Conservation (phyloP, 2,888 invertebrate genomes). For the Nomada flava region DNA sequence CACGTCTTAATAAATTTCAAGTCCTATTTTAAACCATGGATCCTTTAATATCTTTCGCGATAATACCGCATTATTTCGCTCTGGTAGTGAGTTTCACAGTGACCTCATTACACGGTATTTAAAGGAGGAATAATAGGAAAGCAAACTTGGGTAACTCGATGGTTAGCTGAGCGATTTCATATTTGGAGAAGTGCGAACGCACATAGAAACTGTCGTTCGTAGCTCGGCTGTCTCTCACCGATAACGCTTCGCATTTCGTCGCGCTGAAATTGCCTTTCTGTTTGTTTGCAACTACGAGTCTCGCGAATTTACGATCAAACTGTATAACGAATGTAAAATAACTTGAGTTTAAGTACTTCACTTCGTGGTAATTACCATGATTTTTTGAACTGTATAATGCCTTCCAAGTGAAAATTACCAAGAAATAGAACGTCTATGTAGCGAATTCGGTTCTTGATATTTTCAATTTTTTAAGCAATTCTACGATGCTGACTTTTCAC, state of each 20-base stretch:
- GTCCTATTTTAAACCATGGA: too few relatives aligned
- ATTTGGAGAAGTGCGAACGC: constrained; percentile 49
- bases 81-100: constrained; percentile 17
- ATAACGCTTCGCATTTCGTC: constrained; percentile 72
- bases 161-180: constrained; percentile 48
- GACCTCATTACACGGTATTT: constrained; percentile 50
- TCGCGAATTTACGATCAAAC: not conserved
- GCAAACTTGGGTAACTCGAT: constrained; percentile 70
- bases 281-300: not conserved
- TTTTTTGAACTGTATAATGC: too few relatives aligned
- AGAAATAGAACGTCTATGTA: not conserved
- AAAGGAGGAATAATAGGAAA: constrained; percentile 69
- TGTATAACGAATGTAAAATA: constrained; percentile 6
- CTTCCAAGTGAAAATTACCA: not conserved
- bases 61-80: not conserved
- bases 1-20: too few relatives aligned
- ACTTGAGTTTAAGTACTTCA: not conserved
- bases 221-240: constrained; percentile 68
- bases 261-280: constrained; percentile 48
- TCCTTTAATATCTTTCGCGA: too few relatives aligned
- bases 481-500: too few relatives aligned
- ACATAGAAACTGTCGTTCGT: constrained; percentile 60
- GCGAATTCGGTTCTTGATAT: not conserved
- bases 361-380: not conserved
- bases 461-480: not conserved